Percentiles rank a stretch among this genome's conserved stretches.
phyloP scores from a whole-genome alignment of 2,888 invertebrate genomes.

The Carterocephalus palaemon region DNA sequence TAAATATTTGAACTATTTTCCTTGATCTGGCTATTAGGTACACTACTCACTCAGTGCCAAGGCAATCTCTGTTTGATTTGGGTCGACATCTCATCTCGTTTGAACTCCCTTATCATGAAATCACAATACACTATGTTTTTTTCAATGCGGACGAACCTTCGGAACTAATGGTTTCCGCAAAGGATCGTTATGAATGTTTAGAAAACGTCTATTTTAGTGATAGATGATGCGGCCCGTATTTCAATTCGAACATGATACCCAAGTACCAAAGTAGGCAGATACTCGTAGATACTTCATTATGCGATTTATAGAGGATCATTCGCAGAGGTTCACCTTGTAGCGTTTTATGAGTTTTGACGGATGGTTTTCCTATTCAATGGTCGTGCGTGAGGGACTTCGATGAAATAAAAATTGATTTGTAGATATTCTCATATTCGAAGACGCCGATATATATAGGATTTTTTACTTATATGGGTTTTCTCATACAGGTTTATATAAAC shows the following conservation, averaged over 20 bases:
- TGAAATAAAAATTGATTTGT: slow-evolving; percentile 17
- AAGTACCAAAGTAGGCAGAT: no score
- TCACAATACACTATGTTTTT: background rate
- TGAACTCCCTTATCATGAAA: no score
- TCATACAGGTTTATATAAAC: no score
- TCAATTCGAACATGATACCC: slow-evolving; percentile 1
- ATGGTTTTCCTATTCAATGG: slow-evolving; percentile 18
- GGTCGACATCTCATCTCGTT: slow-evolving; percentile 1
- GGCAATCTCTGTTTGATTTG: slow-evolving; percentile 5
- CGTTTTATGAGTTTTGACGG: slow-evolving; percentile 17
- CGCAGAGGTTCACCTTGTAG: slow-evolving; percentile 14
- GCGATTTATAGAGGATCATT: background rate
- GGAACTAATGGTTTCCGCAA: slow-evolving; percentile 10
- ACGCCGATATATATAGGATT: no score
- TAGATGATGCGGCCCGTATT: slow-evolving; percentile 11
- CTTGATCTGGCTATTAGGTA: no score
- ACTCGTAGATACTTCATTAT: no score
- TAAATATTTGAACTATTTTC: no score
- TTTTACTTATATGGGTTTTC: no score
- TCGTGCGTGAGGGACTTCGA: slow-evolving; percentile 6
- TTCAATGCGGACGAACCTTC: slow-evolving; percentile 3
- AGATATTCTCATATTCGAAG: background rate
- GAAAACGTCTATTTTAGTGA: slow-evolving; percentile 13
- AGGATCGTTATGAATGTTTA: slow-evolving; percentile 6
- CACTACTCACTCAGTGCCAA: no score